Percentiles rank a stretch among this genome's conserved stretches.
Conservation (phyloP, 2,888 invertebrate species). For the Parnassius glacialis region DNA sequence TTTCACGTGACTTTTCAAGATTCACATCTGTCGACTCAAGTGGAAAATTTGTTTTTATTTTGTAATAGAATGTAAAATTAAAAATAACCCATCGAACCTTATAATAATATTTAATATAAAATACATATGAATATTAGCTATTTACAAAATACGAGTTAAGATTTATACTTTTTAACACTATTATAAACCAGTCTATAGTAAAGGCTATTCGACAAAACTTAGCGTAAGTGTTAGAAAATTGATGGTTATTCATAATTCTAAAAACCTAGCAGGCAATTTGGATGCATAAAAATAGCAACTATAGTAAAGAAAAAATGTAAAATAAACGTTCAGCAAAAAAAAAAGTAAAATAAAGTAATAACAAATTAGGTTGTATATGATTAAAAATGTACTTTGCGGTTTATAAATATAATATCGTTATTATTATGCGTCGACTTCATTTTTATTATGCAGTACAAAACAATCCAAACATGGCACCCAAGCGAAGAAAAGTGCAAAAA, state of each 20-base stretch:
- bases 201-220: constrained; percentile 80
- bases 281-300: constrained; percentile 28
- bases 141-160: constrained; percentile 80
- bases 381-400: constrained; percentile 37
- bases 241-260: constrained; percentile 52
- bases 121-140: constrained; percentile 80
- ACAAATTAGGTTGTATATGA: constrained; percentile 32
- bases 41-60: constrained; percentile 67
- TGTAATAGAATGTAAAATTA: constrained; percentile 77
- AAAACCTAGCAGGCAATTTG: constrained; percentile 74
- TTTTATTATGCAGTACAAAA: constrained; percentile 62
- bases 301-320: constrained; percentile 32
- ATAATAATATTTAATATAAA: constrained; percentile 76
- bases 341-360: constrained; percentile 31
- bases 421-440: constrained; percentile 61
- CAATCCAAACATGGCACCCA: constrained; percentile 65
- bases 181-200: constrained; percentile 80
- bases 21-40: constrained; percentile 45
- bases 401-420: constrained; percentile 41
- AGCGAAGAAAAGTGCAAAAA: constrained; percentile 60
- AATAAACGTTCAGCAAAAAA: constrained; percentile 29
- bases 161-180: constrained; percentile 75
- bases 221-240: constrained; percentile 74
- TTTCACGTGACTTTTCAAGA: constrained; percentile 65
- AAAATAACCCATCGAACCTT: constrained; percentile 80